Evolutionary conservation across 2,888 invertebrate genomes (phyloP).

Genomic region (Poecilus cupreus): DNA sequence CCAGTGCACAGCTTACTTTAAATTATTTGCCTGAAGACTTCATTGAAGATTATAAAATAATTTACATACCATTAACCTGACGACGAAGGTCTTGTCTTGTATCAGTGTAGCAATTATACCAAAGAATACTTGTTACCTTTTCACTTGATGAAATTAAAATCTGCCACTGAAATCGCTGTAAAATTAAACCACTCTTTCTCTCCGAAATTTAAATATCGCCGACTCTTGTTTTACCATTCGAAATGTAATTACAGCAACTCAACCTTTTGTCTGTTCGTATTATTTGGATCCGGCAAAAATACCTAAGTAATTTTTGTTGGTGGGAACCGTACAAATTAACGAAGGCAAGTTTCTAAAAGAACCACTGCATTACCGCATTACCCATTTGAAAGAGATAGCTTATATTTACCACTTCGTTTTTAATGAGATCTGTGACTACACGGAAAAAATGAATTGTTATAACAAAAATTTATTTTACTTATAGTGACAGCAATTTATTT

Average conservation of each 20-base stretch:
- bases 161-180: constrained; percentile 20
- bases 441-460: no score
- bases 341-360: constrained; percentile 14
- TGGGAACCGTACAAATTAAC: constrained; percentile 3
- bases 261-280: constrained; percentile 31
- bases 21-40: constrained; percentile 9
- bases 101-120: constrained; percentile 22
- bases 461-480: no score
- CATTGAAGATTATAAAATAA: constrained; percentile 35
- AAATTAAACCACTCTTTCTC: constrained; percentile 28
- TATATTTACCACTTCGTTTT: background rate
- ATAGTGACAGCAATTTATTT: no score
- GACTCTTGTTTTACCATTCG: constrained; percentile 30
- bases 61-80: constrained; percentile 35
- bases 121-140: constrained; percentile 36
- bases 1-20: background rate
- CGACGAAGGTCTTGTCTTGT: constrained; percentile 8
- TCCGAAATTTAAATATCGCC: constrained; percentile 7
- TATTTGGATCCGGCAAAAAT: constrained; percentile 26
- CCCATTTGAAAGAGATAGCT: constrained; percentile 20
- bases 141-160: constrained; percentile 34
- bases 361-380: background rate
- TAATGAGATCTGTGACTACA: no score
- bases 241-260: constrained; percentile 26
- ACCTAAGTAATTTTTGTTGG: constrained; percentile 32